These are phyloP conservation scores for Silurus glanis DNA, from an alignment of 2,113 vertebrate species.

Conservation along the genomic window DNA sequence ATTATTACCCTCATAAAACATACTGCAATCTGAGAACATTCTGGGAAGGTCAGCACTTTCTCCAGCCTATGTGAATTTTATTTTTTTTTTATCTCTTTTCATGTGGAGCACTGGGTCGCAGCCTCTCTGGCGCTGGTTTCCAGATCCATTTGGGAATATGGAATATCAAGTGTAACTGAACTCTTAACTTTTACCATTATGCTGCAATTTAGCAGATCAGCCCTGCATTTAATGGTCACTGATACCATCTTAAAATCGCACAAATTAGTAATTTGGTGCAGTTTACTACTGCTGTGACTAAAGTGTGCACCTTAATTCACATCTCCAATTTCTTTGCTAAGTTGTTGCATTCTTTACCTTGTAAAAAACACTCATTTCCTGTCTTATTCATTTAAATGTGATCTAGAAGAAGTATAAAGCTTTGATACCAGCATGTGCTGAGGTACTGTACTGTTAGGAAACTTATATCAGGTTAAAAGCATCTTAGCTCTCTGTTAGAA, in stretches of 20 bases:
- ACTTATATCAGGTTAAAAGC: not conserved
- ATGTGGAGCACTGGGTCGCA: constrained; percentile 12
- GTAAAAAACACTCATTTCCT: constrained; percentile 42
- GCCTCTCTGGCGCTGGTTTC: constrained; percentile 29
- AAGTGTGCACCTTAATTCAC: constrained; percentile 40
- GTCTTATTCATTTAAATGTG: constrained; percentile 9
- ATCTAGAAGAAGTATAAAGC: not conserved
- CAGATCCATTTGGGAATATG: constrained; percentile 41
- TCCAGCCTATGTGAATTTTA: constrained; percentile 19
- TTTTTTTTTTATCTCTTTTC: constrained; percentile 4
- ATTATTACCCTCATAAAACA: constrained; percentile 51
- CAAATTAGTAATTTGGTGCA: not conserved
- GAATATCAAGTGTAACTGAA: constrained; percentile 40
- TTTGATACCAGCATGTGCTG: not conserved
- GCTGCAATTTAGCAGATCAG: constrained; percentile 27
- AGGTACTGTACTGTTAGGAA: not conserved
- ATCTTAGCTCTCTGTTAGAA: constrained; percentile 27
- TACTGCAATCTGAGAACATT: constrained; percentile 29
- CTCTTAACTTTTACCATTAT: constrained; percentile 33
- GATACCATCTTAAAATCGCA: constrained; percentile 40
- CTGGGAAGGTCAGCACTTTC: constrained; percentile 22
- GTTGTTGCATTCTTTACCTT: constrained; percentile 37
- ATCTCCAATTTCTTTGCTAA: constrained; percentile 37
- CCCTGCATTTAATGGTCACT: constrained; percentile 26
- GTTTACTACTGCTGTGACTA: constrained; percentile 25